These are phyloP conservation scores for Champsocephalus gunnari DNA, from an alignment of 2,797 vertebrate species.

Conservation along the genomic window DNA sequence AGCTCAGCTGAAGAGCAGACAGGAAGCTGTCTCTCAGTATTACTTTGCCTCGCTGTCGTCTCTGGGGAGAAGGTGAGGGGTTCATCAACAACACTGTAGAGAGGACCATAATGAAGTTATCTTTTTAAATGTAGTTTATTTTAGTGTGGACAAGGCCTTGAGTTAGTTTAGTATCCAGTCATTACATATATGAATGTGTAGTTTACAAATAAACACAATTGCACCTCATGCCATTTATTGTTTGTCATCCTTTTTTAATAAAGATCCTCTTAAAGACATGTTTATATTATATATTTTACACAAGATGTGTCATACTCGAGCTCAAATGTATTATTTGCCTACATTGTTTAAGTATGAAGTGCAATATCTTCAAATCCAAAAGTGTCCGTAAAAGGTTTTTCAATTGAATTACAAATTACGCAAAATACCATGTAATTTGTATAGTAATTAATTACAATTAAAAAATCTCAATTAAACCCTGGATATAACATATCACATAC, in stretches of 20 bases:
- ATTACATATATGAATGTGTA: background rate
- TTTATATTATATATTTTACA: background rate
- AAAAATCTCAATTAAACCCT: no score
- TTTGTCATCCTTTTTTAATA: background rate
- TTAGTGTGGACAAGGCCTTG: background rate
- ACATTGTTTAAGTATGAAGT: no score
- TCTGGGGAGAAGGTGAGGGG: constrained; percentile 3
- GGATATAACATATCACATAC: constrained; percentile 6
- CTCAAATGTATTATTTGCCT: no score
- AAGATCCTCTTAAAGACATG: background rate
- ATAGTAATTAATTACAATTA: no score
- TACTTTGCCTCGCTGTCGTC: constrained; percentile 22
- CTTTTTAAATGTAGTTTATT: constrained; percentile 6
- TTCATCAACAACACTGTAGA: background rate
- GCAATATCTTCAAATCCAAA: no score
- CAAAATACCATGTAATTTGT: no score
- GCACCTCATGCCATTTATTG: background rate
- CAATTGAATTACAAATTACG: no score
- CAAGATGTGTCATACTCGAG: background rate
- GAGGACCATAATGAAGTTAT: background rate
- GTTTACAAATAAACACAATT: background rate
- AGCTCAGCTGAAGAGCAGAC: constrained; percentile 8
- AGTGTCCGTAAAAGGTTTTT: no score
- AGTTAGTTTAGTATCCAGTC: background rate
- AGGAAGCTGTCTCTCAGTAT: constrained; percentile 23